phyloP scores from a whole-genome alignment of 2,113 vertebrate genomes.

The Epinephelus fuscoguttatus region DNA sequence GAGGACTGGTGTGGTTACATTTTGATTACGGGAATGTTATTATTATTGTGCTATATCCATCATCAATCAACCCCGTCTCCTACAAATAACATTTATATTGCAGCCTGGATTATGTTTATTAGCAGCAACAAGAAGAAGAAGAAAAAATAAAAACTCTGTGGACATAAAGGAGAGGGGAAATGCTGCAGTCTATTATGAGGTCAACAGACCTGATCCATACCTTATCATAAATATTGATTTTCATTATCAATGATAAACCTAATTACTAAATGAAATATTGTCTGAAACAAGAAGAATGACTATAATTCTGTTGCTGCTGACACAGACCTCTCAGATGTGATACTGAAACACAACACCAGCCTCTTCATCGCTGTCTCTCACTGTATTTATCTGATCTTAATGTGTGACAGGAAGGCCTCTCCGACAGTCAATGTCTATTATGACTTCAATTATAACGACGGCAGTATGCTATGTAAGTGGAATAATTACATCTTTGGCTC shows the following conservation, averaged over 20 bases:
- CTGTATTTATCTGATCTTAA: slow-evolving; percentile 55
- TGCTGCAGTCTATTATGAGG: not conserved
- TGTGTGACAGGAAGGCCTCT: slow-evolving; percentile 41
- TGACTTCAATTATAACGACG: slow-evolving; percentile 44
- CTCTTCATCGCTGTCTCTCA: slow-evolving; percentile 22
- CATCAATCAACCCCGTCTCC: not conserved
- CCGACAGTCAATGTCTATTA: slow-evolving; percentile 46
- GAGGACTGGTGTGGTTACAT: not conserved
- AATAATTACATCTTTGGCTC: slow-evolving; percentile 79
- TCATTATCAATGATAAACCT: slow-evolving; percentile 8
- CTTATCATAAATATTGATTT: not conserved
- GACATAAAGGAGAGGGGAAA: not conserved
- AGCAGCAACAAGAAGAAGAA: not conserved
- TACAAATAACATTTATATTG: not conserved
- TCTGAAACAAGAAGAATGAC: not conserved
- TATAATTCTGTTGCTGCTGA: slow-evolving; percentile 27
- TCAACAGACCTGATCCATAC: not conserved
- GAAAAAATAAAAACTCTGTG: not conserved
- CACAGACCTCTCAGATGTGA: slow-evolving; percentile 7
- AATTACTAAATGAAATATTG: slow-evolving; percentile 15
- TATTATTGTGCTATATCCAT: not conserved
- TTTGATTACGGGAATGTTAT: not conserved
- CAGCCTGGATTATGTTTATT: not conserved
- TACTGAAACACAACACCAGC: slow-evolving; percentile 16
- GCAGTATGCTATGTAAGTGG: slow-evolving; percentile 58